Conservation (phyloP, 2,888 invertebrate genomes). For the Eupeodes luniger region DNA sequence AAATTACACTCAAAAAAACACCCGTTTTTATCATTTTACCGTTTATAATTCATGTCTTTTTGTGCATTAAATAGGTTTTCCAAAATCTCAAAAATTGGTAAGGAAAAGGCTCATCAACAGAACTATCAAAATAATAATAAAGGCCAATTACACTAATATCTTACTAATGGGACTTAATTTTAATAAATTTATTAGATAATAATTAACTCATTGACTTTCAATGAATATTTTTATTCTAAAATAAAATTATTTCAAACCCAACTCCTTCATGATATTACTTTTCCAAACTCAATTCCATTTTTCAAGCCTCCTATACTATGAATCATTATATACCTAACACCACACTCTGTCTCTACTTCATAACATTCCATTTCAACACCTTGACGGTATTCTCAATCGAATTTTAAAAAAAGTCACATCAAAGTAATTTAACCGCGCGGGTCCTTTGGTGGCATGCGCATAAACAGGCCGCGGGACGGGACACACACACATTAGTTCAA, state of each 20-base stretch:
- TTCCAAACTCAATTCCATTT: background rate
- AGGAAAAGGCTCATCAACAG: too few species aligned
- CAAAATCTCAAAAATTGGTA: too few species aligned
- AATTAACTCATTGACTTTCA: background rate
- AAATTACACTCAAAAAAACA: too few species aligned
- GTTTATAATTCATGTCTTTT: too few species aligned
- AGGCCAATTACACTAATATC: too few species aligned
- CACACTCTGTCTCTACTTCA: background rate
- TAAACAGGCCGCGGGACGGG: background rate
- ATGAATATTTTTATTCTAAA: background rate
- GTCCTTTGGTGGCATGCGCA: conserved; percentile 25
- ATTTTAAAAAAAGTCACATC: conserved; percentile 19
- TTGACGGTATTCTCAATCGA: conserved; percentile 22
- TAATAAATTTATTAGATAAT: background rate
- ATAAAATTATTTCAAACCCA: background rate
- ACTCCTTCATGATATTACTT: background rate
- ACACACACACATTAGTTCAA: conserved; percentile 50
- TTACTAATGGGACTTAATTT: too few species aligned
- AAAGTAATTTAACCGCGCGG: conserved; percentile 36
- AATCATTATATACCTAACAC: conserved; percentile 1
- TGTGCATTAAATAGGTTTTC: too few species aligned
- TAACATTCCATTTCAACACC: conserved; percentile 59
- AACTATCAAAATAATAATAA: too few species aligned
- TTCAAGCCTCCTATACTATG: conserved; percentile 15
- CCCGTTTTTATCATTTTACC: too few species aligned